Evolutionary conservation across 64 coral and sea anemone genomes (phyloP).

Genomic region (Stichodactyla mertensii): DNA sequence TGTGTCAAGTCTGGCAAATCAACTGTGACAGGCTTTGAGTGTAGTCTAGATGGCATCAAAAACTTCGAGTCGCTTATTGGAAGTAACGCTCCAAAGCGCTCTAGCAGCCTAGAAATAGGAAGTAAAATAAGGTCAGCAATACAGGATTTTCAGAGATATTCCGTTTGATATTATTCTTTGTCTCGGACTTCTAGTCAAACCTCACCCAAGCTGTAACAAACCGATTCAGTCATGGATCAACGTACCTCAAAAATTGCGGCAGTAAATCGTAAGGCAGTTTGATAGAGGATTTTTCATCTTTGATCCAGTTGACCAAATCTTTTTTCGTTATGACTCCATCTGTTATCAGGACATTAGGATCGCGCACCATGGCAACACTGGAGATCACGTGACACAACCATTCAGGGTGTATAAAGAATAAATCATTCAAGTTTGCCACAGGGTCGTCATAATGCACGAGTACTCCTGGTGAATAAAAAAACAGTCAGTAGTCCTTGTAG

Average conservation of each 20-base stretch:
- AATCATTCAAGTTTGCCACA: constrained; percentile 55
- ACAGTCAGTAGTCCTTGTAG: no score
- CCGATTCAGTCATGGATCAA: background rate
- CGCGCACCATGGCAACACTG: constrained; percentile 30
- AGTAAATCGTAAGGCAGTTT: constrained; percentile 34
- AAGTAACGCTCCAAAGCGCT: constrained; percentile 66
- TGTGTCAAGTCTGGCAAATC: constrained; percentile 26
- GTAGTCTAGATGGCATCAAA: constrained; percentile 58
- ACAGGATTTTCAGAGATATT: no score
- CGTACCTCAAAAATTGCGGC: constrained; percentile 73
- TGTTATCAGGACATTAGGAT: constrained; percentile 6
- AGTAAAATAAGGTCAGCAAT: no score
- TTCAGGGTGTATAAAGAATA: constrained; percentile 75
- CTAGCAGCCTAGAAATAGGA: constrained; percentile 45
- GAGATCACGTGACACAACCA: constrained; percentile 72
- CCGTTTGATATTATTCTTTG: no score
- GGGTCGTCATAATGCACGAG: constrained; percentile 80
- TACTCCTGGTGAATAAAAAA: background rate
- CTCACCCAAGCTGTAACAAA: no score
- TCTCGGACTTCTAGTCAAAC: no score
- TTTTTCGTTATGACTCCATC: constrained; percentile 52
- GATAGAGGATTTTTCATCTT: constrained; percentile 10
- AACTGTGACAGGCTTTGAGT: background rate
- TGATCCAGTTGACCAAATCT: constrained; percentile 30
- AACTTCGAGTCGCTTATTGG: constrained; percentile 59